phyloP scores from a whole-genome alignment of 2,888 invertebrate species.

The Sarcophaga variegata region DNA sequence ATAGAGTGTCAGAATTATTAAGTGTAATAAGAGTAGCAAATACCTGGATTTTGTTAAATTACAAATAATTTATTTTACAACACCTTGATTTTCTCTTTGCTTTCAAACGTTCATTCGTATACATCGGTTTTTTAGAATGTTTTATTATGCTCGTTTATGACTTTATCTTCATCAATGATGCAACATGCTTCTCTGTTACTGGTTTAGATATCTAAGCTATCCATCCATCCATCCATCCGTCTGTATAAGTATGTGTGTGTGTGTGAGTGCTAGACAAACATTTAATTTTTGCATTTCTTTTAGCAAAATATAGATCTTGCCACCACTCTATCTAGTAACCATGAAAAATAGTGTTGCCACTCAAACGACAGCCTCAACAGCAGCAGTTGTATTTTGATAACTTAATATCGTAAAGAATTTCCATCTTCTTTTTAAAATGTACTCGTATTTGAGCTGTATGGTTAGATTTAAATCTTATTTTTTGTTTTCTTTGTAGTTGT shows the following conservation, averaged over 20 bases:
- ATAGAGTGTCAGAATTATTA: slow-evolving; percentile 22
- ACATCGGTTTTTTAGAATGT: background rate
- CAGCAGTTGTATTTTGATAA: slow-evolving; percentile 43
- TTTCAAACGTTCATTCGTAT: background rate
- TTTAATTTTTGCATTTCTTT: slow-evolving; percentile 55
- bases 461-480: slow-evolving; percentile 5
- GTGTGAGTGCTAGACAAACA: slow-evolving; percentile 26
- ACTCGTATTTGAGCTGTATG: background rate
- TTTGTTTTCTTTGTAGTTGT: background rate
- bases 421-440: background rate
- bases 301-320: slow-evolving; percentile 22
- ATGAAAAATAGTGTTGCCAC: slow-evolving; percentile 28
- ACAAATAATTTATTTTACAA: slow-evolving; percentile 66
- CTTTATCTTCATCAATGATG: slow-evolving; percentile 11
- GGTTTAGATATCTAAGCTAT: background rate
- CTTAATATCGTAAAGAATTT: slow-evolving; percentile 51
- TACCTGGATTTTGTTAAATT: slow-evolving; percentile 63
- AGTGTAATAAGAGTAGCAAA: slow-evolving; percentile 57
- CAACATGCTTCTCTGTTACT: background rate
- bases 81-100: slow-evolving; percentile 50
- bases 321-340: slow-evolving; percentile 18
- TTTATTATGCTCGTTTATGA: background rate
- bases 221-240: slow-evolving; percentile 31
- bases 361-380: background rate
- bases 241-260: background rate